These are phyloP conservation scores for Siphlonurus alternatus DNA, from an alignment of 2,888 invertebrate genomes.

Conservation along the genomic window DNA sequence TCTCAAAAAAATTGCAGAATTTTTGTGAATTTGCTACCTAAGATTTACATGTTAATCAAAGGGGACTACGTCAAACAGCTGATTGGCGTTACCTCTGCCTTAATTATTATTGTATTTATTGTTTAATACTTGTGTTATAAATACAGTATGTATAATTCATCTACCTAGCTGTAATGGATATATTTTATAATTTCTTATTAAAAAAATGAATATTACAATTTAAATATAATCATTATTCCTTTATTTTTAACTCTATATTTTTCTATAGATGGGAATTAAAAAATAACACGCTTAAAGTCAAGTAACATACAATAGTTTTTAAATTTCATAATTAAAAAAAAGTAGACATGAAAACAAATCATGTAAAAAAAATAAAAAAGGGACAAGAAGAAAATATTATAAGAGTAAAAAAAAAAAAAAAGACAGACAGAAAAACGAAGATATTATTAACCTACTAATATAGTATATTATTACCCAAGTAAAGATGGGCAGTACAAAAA, in stretches of 20 bases:
- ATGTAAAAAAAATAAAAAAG: not conserved
- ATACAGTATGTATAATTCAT: no score
- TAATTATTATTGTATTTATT: no score
- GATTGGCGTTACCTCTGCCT: no score
- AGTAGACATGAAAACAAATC: not conserved
- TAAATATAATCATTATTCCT: conserved; percentile 3
- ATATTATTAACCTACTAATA: not conserved
- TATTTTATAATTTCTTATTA: no score
- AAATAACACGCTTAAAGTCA: not conserved
- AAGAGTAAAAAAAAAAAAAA: not conserved
- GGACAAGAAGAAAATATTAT: not conserved
- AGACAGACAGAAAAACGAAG: not conserved
- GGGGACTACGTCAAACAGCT: no score
- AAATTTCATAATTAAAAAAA: not conserved
- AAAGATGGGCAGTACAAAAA: not conserved
- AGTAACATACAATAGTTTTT: not conserved
- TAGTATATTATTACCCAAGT: no score
- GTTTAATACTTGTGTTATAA: no score
- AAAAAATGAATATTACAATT: no score
- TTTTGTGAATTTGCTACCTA: no score
- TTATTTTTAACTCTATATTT: conserved; percentile 2
- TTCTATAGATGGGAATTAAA: not conserved
- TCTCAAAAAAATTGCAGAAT: no score
- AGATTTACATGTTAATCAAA: no score
- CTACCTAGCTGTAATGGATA: no score